Base-by-base conservation (phyloP, 2,888 invertebrate species). In the Acanthosepion lycidas region DNA sequence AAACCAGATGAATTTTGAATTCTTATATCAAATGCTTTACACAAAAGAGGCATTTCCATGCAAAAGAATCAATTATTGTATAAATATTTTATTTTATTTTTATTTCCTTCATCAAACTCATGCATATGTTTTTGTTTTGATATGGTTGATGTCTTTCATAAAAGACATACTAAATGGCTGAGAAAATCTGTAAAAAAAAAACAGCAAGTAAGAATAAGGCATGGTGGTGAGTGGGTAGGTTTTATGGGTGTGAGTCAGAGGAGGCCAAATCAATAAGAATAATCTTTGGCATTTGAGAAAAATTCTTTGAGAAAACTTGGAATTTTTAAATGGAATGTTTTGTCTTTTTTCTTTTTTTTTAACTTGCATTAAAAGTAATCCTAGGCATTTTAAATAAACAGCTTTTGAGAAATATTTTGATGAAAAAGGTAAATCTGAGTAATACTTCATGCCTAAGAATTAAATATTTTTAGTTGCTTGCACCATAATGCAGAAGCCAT, bases 111-210 rank as follows among this genome's bases (percentile, higher is more conserved):
- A 78, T 78, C 78, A 78, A 78, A 78, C n/a, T 78, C 78, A 78
- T 78, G 78, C n/a, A n/a, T 78, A 18, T 78, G n/a, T 33, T 78
- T 78, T 78, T 78, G 78, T 78, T 78, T 78, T 78, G 78, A 78
- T 78, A 78, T 78, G n/a, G 78, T 78, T 78, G 33, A 78, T 78
- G 78, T 33, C 78, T 78, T n/a, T 78, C 78, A 78, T 78, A 33
- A 78, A 78, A 78, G 78, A 78, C 78, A n/a, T n/a, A 78, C 78
- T 78, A 78, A 78, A 78, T 78, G 78, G 78, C 78, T 78, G 78
- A n/a, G 33, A 78, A n/a, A 78, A 78, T 59, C 59, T 23, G 59
- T 6, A n/a, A n/a, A 78, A 78, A n/a, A 33, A 0, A 15, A 78
- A n/a, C n/a, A 78, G n/a, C 9, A 78, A 33, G 15, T 78, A 33